Evolutionary conservation across 2,888 invertebrate genomes (phyloP).

Genomic region (Caenorhabditis sinica): DNA sequence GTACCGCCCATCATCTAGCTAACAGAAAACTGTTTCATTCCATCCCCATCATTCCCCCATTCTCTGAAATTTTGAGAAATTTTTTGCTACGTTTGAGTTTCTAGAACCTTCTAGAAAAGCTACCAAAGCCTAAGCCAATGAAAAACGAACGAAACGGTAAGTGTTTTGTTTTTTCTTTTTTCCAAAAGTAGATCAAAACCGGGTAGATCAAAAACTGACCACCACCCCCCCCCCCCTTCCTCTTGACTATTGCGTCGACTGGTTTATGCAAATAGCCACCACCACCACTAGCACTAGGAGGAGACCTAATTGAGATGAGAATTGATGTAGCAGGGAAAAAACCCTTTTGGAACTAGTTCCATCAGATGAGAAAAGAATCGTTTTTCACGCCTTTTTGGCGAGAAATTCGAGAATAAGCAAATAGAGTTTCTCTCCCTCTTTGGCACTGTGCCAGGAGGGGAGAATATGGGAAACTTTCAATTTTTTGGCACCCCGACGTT

Average conservation of each 20-base stretch:
- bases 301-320: constrained; percentile 10
- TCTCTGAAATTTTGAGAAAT: constrained; percentile 12
- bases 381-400: background rate
- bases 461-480: too few relatives aligned
- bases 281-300: background rate
- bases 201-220: too few relatives aligned
- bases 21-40: background rate
- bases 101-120: background rate
- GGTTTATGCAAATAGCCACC: constrained; percentile 48
- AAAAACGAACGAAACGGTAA: constrained; percentile 34
- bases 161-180: constrained; percentile 46
- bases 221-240: background rate
- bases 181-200: background rate
- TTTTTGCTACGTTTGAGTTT: background rate
- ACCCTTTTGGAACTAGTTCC: constrained; percentile 15
- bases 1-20: background rate
- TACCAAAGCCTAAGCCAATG: too few relatives aligned
- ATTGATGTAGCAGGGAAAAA: background rate
- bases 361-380: background rate
- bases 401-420: constrained; percentile 12
- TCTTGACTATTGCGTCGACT: constrained; percentile 27
- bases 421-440: background rate
- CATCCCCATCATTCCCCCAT: background rate
- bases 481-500: too few relatives aligned
- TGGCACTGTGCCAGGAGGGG: constrained; percentile 4